A percentile compares a stretch with the other conserved stretches of the same genome.
Conservation (phyloP, 1,140 invertebrate species). For the Branchinecta lindahli region DNA sequence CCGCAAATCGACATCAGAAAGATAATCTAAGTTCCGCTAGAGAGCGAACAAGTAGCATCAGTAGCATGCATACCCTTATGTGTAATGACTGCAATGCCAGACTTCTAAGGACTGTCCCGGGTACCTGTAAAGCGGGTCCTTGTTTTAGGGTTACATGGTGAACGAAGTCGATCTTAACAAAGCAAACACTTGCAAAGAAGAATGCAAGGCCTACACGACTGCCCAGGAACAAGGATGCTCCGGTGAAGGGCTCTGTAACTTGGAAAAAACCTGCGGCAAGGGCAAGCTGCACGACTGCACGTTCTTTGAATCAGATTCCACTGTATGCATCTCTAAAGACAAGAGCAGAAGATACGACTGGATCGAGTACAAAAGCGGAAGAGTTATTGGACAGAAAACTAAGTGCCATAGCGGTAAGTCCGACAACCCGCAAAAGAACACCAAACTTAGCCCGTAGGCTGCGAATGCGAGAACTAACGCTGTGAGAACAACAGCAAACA, state of each 20-base stretch:
- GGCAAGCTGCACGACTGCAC: conserved; percentile 51
- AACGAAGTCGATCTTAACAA: conserved; percentile 73
- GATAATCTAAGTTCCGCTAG: too few relatives aligned
- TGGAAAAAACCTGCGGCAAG: conserved; percentile 50
- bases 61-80: too few relatives aligned
- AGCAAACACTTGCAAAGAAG: conserved; percentile 55
- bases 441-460: too few relatives aligned
- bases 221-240: conserved; percentile 52
- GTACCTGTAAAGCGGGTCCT: too few relatives aligned
- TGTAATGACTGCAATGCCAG: too few relatives aligned
- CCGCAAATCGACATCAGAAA: too few relatives aligned
- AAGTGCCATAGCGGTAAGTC: conserved; percentile 16
- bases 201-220: conserved; percentile 52
- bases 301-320: conserved; percentile 69
- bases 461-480: too few relatives aligned
- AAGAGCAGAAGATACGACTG: conserved; percentile 57
- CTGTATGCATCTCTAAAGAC: conserved; percentile 45
- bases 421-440: not conserved
- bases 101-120: too few relatives aligned
- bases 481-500: too few relatives aligned
- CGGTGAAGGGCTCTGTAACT: conserved; percentile 46
- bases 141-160: conserved; percentile 55
- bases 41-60: too few relatives aligned
- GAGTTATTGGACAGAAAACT: conserved; percentile 39
- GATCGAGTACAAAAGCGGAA: conserved; percentile 64